A percentile compares a stretch with the other conserved stretches of the same genome.
These are phyloP conservation scores for Acestrorhynchus altus DNA, from an alignment of 2,797 vertebrate genomes.

Conservation along the genomic window DNA sequence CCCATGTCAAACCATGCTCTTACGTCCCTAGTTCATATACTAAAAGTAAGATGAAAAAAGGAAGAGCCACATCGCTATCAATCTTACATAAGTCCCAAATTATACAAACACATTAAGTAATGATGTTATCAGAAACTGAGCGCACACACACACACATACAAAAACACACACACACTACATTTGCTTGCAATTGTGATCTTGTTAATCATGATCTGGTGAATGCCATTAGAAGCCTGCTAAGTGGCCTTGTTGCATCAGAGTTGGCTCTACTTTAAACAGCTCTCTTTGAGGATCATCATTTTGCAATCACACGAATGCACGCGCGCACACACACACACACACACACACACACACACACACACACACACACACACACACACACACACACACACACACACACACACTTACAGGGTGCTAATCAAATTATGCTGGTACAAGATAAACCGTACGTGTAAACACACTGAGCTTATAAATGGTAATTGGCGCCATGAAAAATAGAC, in stretches of 20 bases:
- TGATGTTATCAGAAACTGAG: slow-evolving; percentile 12
- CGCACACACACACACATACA: background rate
- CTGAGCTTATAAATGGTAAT: background rate
- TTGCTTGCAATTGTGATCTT: background rate
- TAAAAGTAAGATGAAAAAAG: too few species aligned
- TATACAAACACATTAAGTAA: slow-evolving; percentile 48
- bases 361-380: background rate
- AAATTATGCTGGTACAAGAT: slow-evolving; percentile 9
- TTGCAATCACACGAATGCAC: slow-evolving; percentile 26
- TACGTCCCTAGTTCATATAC: too few species aligned
- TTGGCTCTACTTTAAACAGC: slow-evolving; percentile 66
- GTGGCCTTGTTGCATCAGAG: slow-evolving; percentile 31
- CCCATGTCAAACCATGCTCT: too few species aligned
- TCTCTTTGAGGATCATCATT: slow-evolving; percentile 73
- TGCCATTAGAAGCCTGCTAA: slow-evolving; percentile 50
- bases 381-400: slow-evolving; percentile 2
- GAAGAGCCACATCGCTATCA: too few species aligned
- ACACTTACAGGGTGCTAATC: slow-evolving; percentile 24
- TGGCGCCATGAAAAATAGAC: background rate
- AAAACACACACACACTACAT: background rate
- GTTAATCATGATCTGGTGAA: slow-evolving; percentile 57
- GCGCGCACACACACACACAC: background rate
- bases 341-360: background rate
- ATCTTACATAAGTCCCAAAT: too few species aligned
- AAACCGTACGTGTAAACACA: slow-evolving; percentile 18